Conservation (phyloP, 2,113 vertebrate genomes). For the Uria lomvia region DNA sequence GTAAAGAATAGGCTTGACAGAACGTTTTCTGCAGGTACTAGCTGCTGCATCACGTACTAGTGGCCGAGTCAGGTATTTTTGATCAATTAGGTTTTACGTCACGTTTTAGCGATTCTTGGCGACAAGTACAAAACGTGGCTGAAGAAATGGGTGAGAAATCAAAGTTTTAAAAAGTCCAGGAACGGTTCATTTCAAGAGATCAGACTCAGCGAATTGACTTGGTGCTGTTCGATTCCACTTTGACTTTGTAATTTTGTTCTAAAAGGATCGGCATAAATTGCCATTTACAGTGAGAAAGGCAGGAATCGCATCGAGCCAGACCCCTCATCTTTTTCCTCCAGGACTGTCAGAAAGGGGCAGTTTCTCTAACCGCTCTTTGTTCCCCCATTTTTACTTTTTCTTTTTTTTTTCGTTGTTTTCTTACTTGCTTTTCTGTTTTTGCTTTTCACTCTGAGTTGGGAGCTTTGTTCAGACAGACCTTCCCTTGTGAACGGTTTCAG, state of each 20-base stretch:
- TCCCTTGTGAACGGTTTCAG: conserved; percentile 38
- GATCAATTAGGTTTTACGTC: neutral
- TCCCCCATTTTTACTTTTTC: neutral
- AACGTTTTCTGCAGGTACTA: neutral
- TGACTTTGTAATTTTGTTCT: neutral
- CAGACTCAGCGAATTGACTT: neutral
- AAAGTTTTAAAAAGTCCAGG: too few species aligned
- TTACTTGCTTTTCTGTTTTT: neutral
- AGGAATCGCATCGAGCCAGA: rapidly evolving
- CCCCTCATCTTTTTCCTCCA: neutral
- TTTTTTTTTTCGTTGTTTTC: neutral
- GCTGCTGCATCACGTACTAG: neutral
- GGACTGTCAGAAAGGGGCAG: neutral
- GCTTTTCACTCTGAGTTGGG: neutral
- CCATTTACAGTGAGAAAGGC: neutral
- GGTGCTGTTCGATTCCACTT: neutral
- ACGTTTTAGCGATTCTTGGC: neutral
- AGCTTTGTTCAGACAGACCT: conserved; percentile 43
- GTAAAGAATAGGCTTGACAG: neutral
- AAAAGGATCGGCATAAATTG: neutral
- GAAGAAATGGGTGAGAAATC: neutral
- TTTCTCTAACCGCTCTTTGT: neutral
- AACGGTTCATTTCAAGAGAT: neutral
- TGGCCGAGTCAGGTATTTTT: neutral
- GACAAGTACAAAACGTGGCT: neutral